These are phyloP conservation scores for Limanda limanda DNA, from an alignment of 2,113 vertebrate species.

Conservation along the genomic window DNA sequence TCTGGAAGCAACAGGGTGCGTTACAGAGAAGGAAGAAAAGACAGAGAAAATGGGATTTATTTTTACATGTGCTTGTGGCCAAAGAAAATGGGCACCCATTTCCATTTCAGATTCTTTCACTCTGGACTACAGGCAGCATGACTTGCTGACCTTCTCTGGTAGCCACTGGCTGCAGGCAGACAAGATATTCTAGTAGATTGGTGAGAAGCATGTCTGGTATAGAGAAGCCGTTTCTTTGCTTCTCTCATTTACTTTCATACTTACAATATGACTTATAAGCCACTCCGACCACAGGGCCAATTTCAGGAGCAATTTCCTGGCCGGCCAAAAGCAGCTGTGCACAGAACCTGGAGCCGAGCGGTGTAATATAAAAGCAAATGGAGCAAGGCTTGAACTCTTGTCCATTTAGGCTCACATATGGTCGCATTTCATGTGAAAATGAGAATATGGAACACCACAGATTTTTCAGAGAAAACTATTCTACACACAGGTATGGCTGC, in stretches of 20 bases:
- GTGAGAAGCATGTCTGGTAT: slow-evolving; percentile 17
- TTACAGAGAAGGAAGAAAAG: slow-evolving; percentile 4
- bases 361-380: slow-evolving; percentile 58
- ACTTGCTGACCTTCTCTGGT: slow-evolving; percentile 39
- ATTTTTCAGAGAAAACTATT: slow-evolving; percentile 7
- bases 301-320: slow-evolving; percentile 74
- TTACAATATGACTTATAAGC: slow-evolving; percentile 40
- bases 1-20: slow-evolving; percentile 29
- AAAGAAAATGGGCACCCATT: slow-evolving; percentile 51
- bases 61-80: slow-evolving; percentile 26
- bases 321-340: slow-evolving; percentile 64
- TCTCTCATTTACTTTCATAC: slow-evolving; percentile 61
- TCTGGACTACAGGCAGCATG: not conserved
- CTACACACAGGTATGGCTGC: not conserved
- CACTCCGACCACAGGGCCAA: slow-evolving; percentile 68
- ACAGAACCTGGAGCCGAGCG: slow-evolving; percentile 30
- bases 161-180: slow-evolving; percentile 25
- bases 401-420: slow-evolving; percentile 37
- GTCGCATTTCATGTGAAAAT: slow-evolving; percentile 54
- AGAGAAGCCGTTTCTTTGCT: slow-evolving; percentile 33
- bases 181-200: slow-evolving; percentile 16
- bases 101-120: slow-evolving; percentile 35
- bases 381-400: slow-evolving; percentile 40
- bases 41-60: slow-evolving; percentile 45
- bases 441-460: slow-evolving; percentile 21